These are phyloP conservation scores for Rhynchophorus ferrugineus DNA, from an alignment of 1,140 invertebrate genomes.

Conservation along the genomic window DNA sequence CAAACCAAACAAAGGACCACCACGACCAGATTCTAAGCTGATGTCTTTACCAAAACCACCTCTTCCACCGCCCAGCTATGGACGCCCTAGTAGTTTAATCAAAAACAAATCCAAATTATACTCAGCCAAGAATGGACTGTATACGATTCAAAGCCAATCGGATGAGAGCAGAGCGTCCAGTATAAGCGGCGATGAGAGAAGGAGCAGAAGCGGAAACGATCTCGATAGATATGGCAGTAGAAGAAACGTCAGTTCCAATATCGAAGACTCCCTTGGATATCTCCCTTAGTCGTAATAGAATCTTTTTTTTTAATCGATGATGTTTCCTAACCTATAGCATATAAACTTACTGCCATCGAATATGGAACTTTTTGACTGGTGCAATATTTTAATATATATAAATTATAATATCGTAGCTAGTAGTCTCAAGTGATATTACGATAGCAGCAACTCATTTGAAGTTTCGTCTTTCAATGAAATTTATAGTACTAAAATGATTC, in stretches of 20 bases:
- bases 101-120: conserved; percentile 32
- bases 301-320: too few species aligned
- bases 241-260: conserved; percentile 32
- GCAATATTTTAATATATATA: too few species aligned
- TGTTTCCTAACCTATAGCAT: too few species aligned
- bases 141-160: conserved; percentile 41
- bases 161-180: conserved; percentile 33
- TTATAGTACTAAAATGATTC: too few species aligned
- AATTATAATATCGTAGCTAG: too few species aligned
- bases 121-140: conserved; percentile 37
- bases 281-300: conserved; percentile 36
- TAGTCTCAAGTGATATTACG: too few species aligned
- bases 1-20: background rate
- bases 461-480: too few species aligned
- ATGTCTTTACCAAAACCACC: conserved; percentile 5
- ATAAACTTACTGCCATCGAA: too few species aligned
- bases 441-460: too few species aligned
- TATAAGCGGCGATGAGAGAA: conserved; percentile 17
- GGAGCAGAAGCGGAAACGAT: conserved; percentile 5
- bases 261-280: conserved; percentile 50
- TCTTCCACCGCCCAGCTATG: conserved; percentile 1
- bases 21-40: background rate
- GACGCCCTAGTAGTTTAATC: conserved; percentile 3
- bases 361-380: too few species aligned
- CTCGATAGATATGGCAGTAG: conserved; percentile 4